These are phyloP conservation scores for Sinotaia quadrata DNA, from an alignment of 2,888 invertebrate species.

Conservation along the genomic window DNA sequence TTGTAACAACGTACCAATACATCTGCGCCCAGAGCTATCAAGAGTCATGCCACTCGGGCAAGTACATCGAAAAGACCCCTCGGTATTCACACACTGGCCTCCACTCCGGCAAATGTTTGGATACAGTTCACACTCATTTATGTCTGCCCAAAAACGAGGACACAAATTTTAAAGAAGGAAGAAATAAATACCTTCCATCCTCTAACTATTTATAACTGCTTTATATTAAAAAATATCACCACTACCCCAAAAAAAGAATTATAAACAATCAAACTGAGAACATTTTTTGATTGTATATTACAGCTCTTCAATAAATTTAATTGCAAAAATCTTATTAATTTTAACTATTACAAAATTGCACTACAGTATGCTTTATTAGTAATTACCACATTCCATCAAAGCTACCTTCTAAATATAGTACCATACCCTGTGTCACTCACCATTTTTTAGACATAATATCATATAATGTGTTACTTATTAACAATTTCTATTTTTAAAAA, in stretches of 20 bases:
- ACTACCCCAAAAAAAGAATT: background rate
- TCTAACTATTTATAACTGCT: background rate
- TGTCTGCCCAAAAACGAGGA: slow-evolving; percentile 75
- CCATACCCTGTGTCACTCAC: too few species aligned
- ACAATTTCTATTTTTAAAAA: too few species aligned
- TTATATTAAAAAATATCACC: background rate
- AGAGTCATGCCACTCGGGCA: slow-evolving; percentile 88
- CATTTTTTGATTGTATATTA: too few species aligned
- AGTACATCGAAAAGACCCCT: slow-evolving; percentile 85
- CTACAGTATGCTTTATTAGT: too few species aligned
- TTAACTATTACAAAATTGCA: too few species aligned
- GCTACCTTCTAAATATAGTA: too few species aligned
- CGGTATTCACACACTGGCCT: slow-evolving; percentile 84
- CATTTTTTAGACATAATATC: too few species aligned
- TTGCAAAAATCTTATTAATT: too few species aligned
- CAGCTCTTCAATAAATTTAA: too few species aligned
- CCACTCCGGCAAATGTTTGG: slow-evolving; percentile 83
- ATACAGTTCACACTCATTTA: slow-evolving; percentile 84
- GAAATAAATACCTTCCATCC: background rate
- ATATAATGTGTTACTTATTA: too few species aligned
- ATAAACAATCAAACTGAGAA: too few species aligned
- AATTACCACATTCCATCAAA: too few species aligned
- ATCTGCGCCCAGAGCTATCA: slow-evolving; percentile 83
- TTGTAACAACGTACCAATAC: slow-evolving; percentile 78
- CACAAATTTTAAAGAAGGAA: background rate